Evolutionary conservation across 1,140 invertebrate species (phyloP), one percentile per base, ranked within the genome.

Genomic region (Drosophila quadrilineata): DNA sequence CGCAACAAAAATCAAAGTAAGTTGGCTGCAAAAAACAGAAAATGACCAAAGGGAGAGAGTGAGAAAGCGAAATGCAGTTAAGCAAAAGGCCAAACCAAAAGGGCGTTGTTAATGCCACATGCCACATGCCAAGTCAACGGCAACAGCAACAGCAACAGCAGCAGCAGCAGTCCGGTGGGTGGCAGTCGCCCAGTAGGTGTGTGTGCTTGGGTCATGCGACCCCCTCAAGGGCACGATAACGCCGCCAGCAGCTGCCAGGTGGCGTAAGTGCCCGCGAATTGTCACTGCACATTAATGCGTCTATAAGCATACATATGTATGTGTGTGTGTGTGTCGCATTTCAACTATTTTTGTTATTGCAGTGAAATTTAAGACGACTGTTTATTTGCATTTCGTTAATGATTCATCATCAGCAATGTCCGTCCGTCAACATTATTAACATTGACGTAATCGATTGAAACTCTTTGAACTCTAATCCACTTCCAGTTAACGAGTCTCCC

Each of bases 361-460:
- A 31, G 49, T 56, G 29, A 40, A 48, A 33, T 57, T 48, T 40
- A 41, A 84, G 56, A 36, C 65, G 45, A 66, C 54, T 68, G 49
- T 35, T 53, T 53, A 53, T 40, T 54, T 54, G 26, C 28, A 36
- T 38, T 43, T 35, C 43, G 40, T 40, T n/a, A 36, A 66, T 84
- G 67, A 76, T 84, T 70, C 74, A 71, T 59, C 74, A 53, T 36
- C 40, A 62, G 35, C 56, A 60, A 19, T 43, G 16, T 3, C 14
- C 3, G 3, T 17, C 5, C 12, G 21, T 41, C 21, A 14, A 22
- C 26, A 35, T 49, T 38, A 40, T 54, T 45, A 28, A 28, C 10
- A 54, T 65, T 85, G 75, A 77, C 80, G 70, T 86, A 86, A 79
- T 74, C n/a, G n/a, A 22, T 57, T 22, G 8, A 53, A 26, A 38